Conservation (phyloP, 2,888 invertebrate species). For the Pocota personata region DNA sequence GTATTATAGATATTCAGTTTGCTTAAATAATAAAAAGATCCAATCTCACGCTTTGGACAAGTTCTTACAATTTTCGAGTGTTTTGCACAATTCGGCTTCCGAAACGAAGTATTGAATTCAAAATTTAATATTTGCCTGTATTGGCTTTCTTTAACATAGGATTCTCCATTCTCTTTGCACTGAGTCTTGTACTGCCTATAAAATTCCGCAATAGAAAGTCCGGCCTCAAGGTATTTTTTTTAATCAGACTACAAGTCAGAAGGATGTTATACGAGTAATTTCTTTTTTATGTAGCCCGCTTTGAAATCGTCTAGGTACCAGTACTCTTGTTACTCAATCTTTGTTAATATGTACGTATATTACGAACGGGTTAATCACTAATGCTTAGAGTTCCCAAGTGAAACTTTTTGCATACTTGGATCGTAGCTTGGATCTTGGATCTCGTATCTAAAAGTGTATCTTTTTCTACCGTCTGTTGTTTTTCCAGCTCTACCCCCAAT, state of each 20-base stretch:
- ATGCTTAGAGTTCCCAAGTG: background rate
- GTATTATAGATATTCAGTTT: background rate
- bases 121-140: constrained; percentile 4
- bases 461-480: background rate
- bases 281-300: background rate
- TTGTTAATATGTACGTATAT: background rate
- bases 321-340: background rate
- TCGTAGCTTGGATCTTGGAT: background rate
- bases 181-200: background rate
- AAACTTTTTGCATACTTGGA: background rate
- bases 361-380: background rate
- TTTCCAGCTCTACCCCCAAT: background rate
- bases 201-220: constrained; percentile 1
- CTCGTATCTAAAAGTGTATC: background rate
- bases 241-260: background rate
- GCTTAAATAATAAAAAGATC: background rate
- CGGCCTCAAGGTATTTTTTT: background rate
- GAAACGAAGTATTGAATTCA: background rate
- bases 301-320: background rate
- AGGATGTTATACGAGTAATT: background rate
- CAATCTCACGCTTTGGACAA: background rate
- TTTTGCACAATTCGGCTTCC: background rate
- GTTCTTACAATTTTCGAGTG: background rate
- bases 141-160: background rate
- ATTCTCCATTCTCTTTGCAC: background rate